Percentiles rank a stretch among this genome's conserved stretches.
These are phyloP conservation scores for Proisotoma minuta DNA, from an alignment of 2,888 invertebrate genomes.

Conservation along the genomic window DNA sequence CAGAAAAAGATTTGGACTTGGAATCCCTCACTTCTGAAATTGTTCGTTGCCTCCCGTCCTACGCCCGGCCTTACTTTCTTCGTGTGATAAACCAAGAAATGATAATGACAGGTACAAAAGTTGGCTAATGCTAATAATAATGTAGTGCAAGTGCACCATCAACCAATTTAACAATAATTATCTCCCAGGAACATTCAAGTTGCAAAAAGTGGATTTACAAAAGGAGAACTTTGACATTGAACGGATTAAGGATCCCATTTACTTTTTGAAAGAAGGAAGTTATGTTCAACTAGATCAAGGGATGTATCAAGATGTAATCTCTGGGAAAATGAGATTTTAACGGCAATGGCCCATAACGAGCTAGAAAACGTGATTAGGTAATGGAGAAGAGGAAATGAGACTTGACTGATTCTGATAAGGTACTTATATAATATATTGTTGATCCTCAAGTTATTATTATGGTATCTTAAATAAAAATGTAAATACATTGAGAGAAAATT, in stretches of 20 bases:
- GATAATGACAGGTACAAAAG: slow-evolving; percentile 69
- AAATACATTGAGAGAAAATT: neutral
- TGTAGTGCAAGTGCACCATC: too few relatives aligned
- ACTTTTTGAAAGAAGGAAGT: slow-evolving; percentile 63
- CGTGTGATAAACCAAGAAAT: slow-evolving; percentile 68
- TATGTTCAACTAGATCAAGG: slow-evolving; percentile 68
- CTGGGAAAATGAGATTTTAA: slow-evolving; percentile 28
- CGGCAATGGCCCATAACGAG: neutral
- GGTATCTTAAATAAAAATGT: neutral
- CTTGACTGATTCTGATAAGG: neutral
- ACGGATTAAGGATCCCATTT: slow-evolving; percentile 66
- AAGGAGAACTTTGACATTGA: slow-evolving; percentile 70
- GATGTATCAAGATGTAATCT: slow-evolving; percentile 54
- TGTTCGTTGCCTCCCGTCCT: slow-evolving; percentile 69
- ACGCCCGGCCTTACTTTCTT: slow-evolving; percentile 84
- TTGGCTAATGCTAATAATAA: neutral
- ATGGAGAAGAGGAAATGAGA: neutral
- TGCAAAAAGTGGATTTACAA: slow-evolving; percentile 82
- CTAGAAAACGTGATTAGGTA: neutral
- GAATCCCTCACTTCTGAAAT: slow-evolving; percentile 61
- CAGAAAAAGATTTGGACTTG: slow-evolving; percentile 59
- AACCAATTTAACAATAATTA: too few relatives aligned
- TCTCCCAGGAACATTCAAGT: slow-evolving; percentile 80
- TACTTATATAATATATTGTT: neutral
- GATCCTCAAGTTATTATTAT: neutral